Base-by-base conservation (phyloP, 2,888 invertebrate species). In the Marasmarcha lunaedactyla region DNA sequence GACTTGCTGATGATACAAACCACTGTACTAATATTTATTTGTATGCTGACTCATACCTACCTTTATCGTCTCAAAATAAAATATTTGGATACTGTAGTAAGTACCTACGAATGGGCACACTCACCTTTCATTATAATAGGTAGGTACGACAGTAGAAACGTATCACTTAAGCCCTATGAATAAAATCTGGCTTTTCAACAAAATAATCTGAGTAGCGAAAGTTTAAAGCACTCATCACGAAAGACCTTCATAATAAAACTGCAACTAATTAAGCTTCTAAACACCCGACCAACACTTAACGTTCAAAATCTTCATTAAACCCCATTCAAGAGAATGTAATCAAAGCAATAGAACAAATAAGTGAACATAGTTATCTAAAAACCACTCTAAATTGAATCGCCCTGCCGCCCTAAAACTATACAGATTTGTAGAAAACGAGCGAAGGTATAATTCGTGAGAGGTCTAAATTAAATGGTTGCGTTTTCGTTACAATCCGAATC, bases 321-420 rank as follows among this genome's bases (percentile, higher is more conserved):
- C 67, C 65, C 63, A 63, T 70, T 72, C 66, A 59, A 63, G 57
- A 67, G 71, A 71, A 71, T 71, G 71, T 76, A 78, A 76, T 77
- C 74, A 77, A 71, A 76, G 71, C 74, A 72, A 68, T 77, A 72
- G 69, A 63, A 70, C 59, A 71, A 74, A 76, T 76, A 77, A 74
- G 74, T 74, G 76, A 68, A 70, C 77, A 74, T 74, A 72, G 76
- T 72, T 72, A 68, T 53, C 45, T 30, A 55, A 59, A 51, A 46
- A 54, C 78, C 71, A 67, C 39, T 38, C 4, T 53, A 58, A 20
- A n/a, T 14, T 49, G 71, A 57, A 44, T 68, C 52, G 11, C 57
- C 52, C 15, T 51, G 27, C 55, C 62, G 49, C 57, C 47, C 48
- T 39, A 39, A 20, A 47, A 45, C 44, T 39, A 34, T 38, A 48